Base-by-base conservation (phyloP, 2,797 vertebrate species). In the Acanthornis magna region DNA sequence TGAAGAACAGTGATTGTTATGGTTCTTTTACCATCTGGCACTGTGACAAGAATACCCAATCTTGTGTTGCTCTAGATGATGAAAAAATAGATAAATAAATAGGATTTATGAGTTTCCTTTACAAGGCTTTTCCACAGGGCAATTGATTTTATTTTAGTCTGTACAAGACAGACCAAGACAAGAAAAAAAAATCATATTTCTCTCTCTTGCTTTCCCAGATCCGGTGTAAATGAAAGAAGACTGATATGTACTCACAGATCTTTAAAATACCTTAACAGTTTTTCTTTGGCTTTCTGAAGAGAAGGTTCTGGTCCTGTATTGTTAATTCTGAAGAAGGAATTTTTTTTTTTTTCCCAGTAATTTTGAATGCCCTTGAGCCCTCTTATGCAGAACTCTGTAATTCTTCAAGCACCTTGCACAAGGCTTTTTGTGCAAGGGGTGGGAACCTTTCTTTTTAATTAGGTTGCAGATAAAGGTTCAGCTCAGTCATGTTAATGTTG, bases 21-120 rank as follows among this genome's bases (percentile, higher is more conserved):
- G 9, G 51, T 81, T 95, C 42, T 93, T 94, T 70, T 76, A 61
- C 94, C 57, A 29, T 76, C 70, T 96, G 91, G 85, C 79, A 63
- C 48, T 78, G 42, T 83, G 70, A 91, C 87, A 90, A 54, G 85
- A 92, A 70, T 70, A 62, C 20, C 27, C 10, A 16, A 30, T 93
- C 79, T 85, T 91, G 25, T 88, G 14, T 89, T 86, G 45, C 70
- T 90, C 51, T 73, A 81, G 36, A 26, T 91, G 92, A 92, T 91
- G 83, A 93, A 95, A 94, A 96, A 91, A 95, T 86, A 93, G 77
- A 93, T 91, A 91, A 88, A 96, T 91, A 95, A 95, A 79, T 78
- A 88, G 80, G 67, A 93, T 96, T 94, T 96, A 79, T 85, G 80
- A 73, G 73, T 86, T 81, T 92, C 90, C 71, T 95, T 94, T 81